Percentiles rank a stretch among this genome's conserved stretches.
Evolutionary conservation across 2,113 vertebrate species (phyloP).

Genomic region (Pteruthius melanotis): DNA sequence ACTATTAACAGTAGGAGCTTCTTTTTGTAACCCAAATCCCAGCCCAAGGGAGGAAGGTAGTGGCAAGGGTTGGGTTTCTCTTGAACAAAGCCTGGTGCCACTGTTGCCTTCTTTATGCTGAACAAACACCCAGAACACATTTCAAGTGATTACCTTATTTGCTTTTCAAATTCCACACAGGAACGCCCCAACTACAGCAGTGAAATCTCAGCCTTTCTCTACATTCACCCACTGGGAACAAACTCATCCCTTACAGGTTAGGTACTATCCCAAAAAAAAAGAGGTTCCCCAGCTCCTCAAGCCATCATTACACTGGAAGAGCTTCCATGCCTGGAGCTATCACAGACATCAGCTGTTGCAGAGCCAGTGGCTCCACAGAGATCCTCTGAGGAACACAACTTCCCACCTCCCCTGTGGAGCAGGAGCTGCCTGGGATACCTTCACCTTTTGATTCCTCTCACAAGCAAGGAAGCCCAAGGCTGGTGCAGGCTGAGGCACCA

Average conservation of each 20-base stretch:
- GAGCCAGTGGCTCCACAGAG: background rate
- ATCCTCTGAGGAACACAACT: background rate
- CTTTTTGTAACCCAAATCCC: background rate
- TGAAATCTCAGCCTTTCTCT: background rate
- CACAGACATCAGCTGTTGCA: background rate
- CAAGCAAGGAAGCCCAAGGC: slow-evolving; percentile 93
- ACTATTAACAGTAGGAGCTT: background rate
- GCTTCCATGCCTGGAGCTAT: background rate
- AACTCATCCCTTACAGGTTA: background rate
- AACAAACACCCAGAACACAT: background rate
- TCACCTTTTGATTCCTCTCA: slow-evolving; percentile 91
- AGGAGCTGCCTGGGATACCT: background rate
- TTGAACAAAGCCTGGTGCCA: background rate
- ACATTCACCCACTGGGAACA: background rate
- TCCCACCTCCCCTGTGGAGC: background rate
- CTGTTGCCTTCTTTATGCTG: background rate
- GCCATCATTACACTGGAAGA: background rate
- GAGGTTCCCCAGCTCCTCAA: background rate
- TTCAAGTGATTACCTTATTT: background rate
- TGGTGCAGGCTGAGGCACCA: slow-evolving; percentile 98
- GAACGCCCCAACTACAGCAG: rapidly evolving
- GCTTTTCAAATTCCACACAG: background rate
- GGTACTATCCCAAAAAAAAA: background rate
- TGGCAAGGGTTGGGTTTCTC: background rate
- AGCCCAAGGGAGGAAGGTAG: background rate